A percentile compares a stretch with the other conserved stretches of the same genome.
These are phyloP conservation scores for Petrolisthes cinctipes DNA, from an alignment of 2,888 invertebrate species.

Conservation along the genomic window DNA sequence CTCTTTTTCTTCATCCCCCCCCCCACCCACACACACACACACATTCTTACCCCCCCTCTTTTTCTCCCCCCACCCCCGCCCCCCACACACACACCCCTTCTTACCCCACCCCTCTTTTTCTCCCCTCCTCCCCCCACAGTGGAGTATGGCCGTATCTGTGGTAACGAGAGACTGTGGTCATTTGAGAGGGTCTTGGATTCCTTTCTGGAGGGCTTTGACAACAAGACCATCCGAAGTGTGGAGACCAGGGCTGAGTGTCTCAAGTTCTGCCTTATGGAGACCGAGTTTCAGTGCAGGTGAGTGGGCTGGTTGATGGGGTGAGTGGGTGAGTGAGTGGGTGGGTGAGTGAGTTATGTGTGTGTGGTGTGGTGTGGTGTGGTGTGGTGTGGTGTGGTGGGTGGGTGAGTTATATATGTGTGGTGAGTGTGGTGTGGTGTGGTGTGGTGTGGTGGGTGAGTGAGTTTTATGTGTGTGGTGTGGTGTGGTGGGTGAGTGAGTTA, in stretches of 20 bases:
- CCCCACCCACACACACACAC: background rate
- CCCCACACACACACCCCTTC: background rate
- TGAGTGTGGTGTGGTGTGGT: too few species aligned
- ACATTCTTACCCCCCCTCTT: background rate
- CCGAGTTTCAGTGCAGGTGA: conserved; percentile 71
- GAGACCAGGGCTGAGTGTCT: conserved; percentile 71
- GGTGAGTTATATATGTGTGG: too few species aligned
- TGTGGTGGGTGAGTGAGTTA: too few species aligned
- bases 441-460: too few species aligned
- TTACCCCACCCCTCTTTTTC: background rate
- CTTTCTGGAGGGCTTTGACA: conserved; percentile 71
- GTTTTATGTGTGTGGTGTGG: too few species aligned
- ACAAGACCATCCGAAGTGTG: conserved; percentile 69
- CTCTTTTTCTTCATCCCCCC: background rate
- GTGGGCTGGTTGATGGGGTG: background rate
- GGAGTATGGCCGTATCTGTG: conserved; percentile 70
- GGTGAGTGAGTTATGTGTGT: too few species aligned
- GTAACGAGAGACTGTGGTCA: conserved; percentile 71
- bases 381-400: too few species aligned
- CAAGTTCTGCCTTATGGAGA: conserved; percentile 72
- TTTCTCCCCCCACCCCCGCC: too few species aligned
- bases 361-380: background rate
- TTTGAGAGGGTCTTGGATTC: conserved; percentile 73
- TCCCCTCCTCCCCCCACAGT: conserved; percentile 45
- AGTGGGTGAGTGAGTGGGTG: background rate